Percentiles rank a stretch among this genome's conserved stretches.
Evolutionary conservation across 2,113 vertebrate genomes (phyloP).

Genomic region (Nothocercus nigrocapillus): DNA sequence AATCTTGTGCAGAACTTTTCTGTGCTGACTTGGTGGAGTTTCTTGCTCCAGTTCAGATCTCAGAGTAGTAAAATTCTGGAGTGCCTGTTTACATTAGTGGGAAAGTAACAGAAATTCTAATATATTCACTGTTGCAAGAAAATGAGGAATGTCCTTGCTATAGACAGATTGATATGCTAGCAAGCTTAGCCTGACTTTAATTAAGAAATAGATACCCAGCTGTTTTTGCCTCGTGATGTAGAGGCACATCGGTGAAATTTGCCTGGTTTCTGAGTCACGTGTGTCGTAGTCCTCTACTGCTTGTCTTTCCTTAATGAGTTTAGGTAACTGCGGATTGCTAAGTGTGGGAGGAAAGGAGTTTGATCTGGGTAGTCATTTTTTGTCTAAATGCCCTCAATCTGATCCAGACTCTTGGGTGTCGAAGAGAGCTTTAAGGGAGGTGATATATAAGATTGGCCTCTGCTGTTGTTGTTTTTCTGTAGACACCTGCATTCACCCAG

Average conservation of each 20-base stretch:
- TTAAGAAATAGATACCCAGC: not conserved
- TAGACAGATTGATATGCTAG: not conserved
- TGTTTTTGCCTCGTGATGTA: not conserved
- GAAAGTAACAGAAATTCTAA: not conserved
- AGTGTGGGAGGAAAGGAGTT: not conserved
- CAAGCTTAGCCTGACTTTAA: not conserved
- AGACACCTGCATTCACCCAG: too few species aligned
- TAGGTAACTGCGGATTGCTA: not conserved
- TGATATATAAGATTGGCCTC: accelerated
- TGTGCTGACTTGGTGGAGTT: not conserved
- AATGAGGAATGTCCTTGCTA: not conserved
- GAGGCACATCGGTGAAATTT: not conserved
- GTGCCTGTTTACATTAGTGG: not conserved
- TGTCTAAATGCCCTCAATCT: not conserved
- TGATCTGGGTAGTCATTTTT: not conserved
- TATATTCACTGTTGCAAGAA: not conserved
- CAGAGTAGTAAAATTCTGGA: not conserved
- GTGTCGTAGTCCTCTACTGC: not conserved
- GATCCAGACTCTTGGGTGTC: not conserved
- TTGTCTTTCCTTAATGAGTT: not conserved
- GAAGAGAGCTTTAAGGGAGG: not conserved
- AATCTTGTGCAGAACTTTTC: not conserved
- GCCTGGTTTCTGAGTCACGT: not conserved
- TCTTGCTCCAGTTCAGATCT: not conserved
- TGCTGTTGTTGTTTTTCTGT: not conserved